phyloP scores from a whole-genome alignment of 2,888 invertebrate species.

The Spisula solida region DNA sequence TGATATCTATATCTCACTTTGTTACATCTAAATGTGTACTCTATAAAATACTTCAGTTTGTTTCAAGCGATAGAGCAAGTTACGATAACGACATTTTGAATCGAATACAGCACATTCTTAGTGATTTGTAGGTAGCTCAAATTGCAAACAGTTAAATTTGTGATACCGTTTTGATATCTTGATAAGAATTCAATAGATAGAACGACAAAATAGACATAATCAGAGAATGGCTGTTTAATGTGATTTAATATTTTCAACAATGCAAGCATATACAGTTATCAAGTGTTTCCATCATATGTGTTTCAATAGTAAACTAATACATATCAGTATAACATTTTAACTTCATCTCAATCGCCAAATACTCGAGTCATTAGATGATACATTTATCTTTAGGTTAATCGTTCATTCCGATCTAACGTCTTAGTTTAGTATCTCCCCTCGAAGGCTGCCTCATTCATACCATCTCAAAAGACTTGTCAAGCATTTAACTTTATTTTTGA shows the following conservation, averaged over 20 bases:
- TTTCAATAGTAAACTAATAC: slow-evolving; percentile 46
- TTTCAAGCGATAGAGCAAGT: not conserved
- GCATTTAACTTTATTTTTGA: slow-evolving; percentile 61
- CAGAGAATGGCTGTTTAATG: slow-evolving; percentile 49
- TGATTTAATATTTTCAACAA: slow-evolving; percentile 54
- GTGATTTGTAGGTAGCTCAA: slow-evolving; percentile 24
- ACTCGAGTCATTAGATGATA: slow-evolving; percentile 45
- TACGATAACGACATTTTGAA: not conserved
- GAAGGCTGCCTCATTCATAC: slow-evolving; percentile 46
- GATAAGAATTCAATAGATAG: slow-evolving; percentile 36
- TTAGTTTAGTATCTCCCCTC: slow-evolving; percentile 62
- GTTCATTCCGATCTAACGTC: slow-evolving; percentile 59
- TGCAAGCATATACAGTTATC: slow-evolving; percentile 40
- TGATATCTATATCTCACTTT: not conserved
- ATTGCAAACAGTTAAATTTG: slow-evolving; percentile 37
- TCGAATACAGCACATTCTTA: not conserved
- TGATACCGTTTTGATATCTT: slow-evolving; percentile 33
- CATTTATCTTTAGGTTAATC: slow-evolving; percentile 48
- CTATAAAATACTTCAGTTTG: not conserved
- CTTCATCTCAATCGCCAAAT: slow-evolving; percentile 54
- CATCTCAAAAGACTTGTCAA: slow-evolving; percentile 65
- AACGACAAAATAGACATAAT: slow-evolving; percentile 25
- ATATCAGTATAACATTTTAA: slow-evolving; percentile 9
- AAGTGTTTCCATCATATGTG: slow-evolving; percentile 30
- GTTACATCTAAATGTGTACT: not conserved